Conservation (phyloP, 2,888 invertebrate genomes). For the Catocala fraxini region DNA sequence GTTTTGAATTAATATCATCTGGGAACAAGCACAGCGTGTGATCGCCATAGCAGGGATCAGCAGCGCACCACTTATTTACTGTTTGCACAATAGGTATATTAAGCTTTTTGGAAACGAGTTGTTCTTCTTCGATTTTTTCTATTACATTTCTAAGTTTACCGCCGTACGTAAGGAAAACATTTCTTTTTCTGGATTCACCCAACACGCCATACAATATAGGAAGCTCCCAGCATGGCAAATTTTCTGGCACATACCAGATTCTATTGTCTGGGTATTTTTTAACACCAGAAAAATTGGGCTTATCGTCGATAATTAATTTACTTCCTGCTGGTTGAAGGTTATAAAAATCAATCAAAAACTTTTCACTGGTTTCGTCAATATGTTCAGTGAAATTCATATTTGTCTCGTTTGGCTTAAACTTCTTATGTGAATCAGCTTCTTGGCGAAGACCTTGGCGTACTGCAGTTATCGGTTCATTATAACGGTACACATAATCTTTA, state of each 20-base stretch:
- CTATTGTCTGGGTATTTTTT: constrained; percentile 25
- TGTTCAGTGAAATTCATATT: constrained; percentile 24
- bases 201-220: constrained; percentile 72
- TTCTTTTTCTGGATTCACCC: constrained; percentile 42
- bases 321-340: constrained; percentile 67
- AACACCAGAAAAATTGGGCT: neutral
- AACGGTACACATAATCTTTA: constrained; percentile 48
- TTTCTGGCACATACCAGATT: constrained; percentile 75
- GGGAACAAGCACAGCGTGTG: constrained; percentile 79
- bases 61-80: constrained; percentile 76
- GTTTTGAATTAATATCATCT: constrained; percentile 54
- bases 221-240: constrained; percentile 76
- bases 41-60: constrained; percentile 77
- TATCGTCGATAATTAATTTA: constrained; percentile 24
- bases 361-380: constrained; percentile 33
- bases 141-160: constrained; percentile 65
- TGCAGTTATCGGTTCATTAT: constrained; percentile 10
- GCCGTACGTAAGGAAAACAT: constrained; percentile 66
- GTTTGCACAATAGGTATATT: constrained; percentile 33
- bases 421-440: neutral
- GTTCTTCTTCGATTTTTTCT: constrained; percentile 35
- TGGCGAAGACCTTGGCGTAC: constrained; percentile 14
- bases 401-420: constrained; percentile 3
- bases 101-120: constrained; percentile 16
- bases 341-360: constrained; percentile 61